Percentiles rank a stretch among this genome's conserved stretches.
Evolutionary conservation across 53 echinoderm and acorn worm genomes (phyloP).

Genomic region (Apostichopus leukothele): DNA sequence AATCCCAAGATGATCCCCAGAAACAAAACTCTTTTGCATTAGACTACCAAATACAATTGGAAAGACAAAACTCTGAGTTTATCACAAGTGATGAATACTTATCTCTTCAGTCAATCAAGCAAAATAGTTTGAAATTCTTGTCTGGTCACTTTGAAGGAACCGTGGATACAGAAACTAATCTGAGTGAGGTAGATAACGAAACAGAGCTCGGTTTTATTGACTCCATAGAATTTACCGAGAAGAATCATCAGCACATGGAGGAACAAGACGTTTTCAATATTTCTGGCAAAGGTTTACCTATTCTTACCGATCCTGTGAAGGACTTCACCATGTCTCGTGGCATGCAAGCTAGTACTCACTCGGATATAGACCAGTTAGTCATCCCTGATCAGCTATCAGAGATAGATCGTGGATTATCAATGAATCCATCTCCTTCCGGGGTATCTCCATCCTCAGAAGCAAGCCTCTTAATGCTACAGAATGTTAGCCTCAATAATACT

Average conservation of each 20-base stretch:
- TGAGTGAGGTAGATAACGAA: not conserved
- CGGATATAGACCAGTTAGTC: not conserved
- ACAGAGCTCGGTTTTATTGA: not conserved
- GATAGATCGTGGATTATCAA: constrained; percentile 37
- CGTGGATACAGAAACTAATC: not conserved
- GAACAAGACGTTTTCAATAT: not conserved
- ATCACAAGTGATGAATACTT: constrained; percentile 3
- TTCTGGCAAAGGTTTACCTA: not conserved
- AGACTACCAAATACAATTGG: not conserved
- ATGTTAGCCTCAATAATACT: constrained; percentile 32
- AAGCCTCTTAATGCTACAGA: constrained; percentile 22
- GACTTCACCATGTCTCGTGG: constrained; percentile 37
- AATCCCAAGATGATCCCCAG: not conserved
- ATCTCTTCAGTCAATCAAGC: not conserved
- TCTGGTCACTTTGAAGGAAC: constrained; percentile 24
- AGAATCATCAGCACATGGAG: not conserved
- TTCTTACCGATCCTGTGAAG: constrained; percentile 4
- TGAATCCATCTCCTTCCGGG: constrained; percentile 31
- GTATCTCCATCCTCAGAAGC: constrained; percentile 36
- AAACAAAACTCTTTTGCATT: not conserved
- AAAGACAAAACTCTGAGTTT: not conserved
- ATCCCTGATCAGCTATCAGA: constrained; percentile 23
- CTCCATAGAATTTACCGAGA: not conserved
- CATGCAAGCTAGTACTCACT: constrained; percentile 27
- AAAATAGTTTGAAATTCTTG: constrained; percentile 15